Conservation (phyloP, 2,797 vertebrate species). For the Forpus xanthops region DNA sequence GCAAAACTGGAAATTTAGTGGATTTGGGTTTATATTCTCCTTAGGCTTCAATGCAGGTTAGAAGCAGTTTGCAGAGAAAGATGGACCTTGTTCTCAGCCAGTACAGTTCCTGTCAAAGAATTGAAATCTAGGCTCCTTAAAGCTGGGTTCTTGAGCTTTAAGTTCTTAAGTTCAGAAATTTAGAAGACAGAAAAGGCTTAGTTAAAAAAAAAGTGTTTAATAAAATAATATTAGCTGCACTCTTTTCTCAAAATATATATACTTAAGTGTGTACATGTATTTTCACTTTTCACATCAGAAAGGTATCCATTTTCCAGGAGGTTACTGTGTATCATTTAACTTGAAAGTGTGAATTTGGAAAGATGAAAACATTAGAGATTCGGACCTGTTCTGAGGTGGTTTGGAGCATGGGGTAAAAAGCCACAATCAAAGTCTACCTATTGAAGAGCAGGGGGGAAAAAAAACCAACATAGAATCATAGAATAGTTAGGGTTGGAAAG, state of each 20-base stretch:
- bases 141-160: not conserved
- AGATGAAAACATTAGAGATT: not conserved
- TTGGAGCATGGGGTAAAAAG: not conserved
- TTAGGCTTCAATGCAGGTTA: not conserved
- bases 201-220: not conserved
- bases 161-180: not conserved
- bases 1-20: not conserved
- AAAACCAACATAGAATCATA: too few species aligned
- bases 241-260: not conserved
- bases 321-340: not conserved
- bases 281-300: not conserved
- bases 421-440: not conserved
- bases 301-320: not conserved
- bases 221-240: not conserved
- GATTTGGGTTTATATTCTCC: not conserved
- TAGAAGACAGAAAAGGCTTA: not conserved
- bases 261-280: not conserved
- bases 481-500: too few species aligned
- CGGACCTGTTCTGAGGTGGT: not conserved
- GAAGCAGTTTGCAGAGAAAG: not conserved
- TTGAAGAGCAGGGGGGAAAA: rapidly evolving
- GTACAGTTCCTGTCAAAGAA: not conserved
- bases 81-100: not conserved
- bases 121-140: not conserved
- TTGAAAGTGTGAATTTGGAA: not conserved